Base-by-base conservation (phyloP, 1,140 invertebrate genomes). In the Drosophila asahinai region DNA sequence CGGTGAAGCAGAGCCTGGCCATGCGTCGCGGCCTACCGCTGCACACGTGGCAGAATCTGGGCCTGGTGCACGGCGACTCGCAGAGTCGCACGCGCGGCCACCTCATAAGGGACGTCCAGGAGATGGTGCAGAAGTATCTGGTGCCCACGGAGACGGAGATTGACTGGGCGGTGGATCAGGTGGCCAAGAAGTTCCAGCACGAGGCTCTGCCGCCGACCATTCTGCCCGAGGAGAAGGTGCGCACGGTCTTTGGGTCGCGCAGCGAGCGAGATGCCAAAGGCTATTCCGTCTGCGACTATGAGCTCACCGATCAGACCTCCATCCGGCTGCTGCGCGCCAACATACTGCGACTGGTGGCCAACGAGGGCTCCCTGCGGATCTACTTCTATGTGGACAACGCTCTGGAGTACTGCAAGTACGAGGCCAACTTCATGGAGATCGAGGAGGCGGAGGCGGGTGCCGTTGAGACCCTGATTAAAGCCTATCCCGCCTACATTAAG, bases 301-400 rank as follows among this genome's bases (percentile, higher is more conserved):
- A 96, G 83, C 94, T 98, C 9, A 93, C 95, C 63, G 94, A 95
- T 7, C 94, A 96, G 49, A 97, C 96, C 2, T 94, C 93, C 74
- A 94, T 98, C 58, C 95, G 96, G 81, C 93, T 97, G 22, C 78
- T 97, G 36, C 94, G 97, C 63, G 95, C 94, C 58, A 96, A 97
- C 92, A 95, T 95, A 73, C 57, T 96, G 66, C 95, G 97, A 63
- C 93, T 98, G 73, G 94, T 98, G 1, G 55, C 49, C 25, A 93
- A 95, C 19, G 96, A 97, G 80, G 95, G 95, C 45, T 81, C 73
- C 3, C 94, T 95, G 43, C 94, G 94, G 40, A 81, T 98, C 47
- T 98, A 98, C 92, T 97, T 97, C 93, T 96, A 95, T 64, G 93
- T 95, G 55, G 97, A 98, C 87, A 99, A 99, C 94, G 96, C 96